Base-by-base conservation (phyloP, 2,797 vertebrate species). In the Catostomus latipinnis region DNA sequence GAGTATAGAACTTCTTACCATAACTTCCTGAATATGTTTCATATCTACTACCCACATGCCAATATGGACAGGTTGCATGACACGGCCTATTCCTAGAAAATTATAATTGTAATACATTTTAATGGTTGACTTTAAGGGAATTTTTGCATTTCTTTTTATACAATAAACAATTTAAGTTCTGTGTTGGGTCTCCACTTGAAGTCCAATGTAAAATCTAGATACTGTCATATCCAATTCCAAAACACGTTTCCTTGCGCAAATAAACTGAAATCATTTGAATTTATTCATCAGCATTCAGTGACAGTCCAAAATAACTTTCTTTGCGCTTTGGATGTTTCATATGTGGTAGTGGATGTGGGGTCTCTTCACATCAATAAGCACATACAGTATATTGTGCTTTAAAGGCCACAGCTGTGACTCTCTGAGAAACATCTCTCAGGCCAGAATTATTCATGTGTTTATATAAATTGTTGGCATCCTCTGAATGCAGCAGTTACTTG, bases 401-500 rank as follows among this genome's bases (percentile, higher is more conserved):
- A 77, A 57, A 62, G 71, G 53, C 49, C 57, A 54, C 63, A 82
- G 68, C 74, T 54, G 67, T 49, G 54, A 46, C 58, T 72, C 56
- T 70, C 57, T 75, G 54, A 76, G 74, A 12, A 50, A 54, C 18
- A 66, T 18, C 63, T 46, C 43, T 54, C 54, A 48, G 6, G 52
- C 43, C 22, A 66, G 49, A 73, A 73, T 82, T 73, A 77, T 68
- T 82, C 69, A 67, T 73, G 68, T 57, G 67, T 75, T 83, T 83
- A 66, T 80, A 66, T 71, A 80, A 79, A 75, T 75, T 75, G 46
- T 46, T 71, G 76, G 65, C 52, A 80, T 80, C 62, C 53, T 48
- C 71, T 14, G 71, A 74, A 69, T 69, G 71, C 65, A 74, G 54
- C 66, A 78, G 57, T 74, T 82, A 78, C 45, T 70, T 74, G 22